Evolutionary conservation across 2,888 invertebrate species (phyloP), one percentile per base, ranked within the genome.

Genomic region (Eupithecia exiguata): DNA sequence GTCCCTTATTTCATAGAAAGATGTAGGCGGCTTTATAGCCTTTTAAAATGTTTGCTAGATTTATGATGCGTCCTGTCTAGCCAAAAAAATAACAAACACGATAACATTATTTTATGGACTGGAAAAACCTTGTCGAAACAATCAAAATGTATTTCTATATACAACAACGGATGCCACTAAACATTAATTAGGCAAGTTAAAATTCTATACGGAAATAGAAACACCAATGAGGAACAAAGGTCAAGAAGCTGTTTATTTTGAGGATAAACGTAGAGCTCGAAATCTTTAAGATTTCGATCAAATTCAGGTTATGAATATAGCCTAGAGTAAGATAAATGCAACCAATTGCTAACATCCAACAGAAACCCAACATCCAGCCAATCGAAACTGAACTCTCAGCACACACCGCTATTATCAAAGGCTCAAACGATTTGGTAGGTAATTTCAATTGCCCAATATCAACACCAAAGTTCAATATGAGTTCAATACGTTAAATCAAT

Each of bases 401-500:
- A 58, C 58, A 58, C 21, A 14, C 5, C 58, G 25, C 62, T 18
- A 9, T 62, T 62, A 62, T 25, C 25, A 62, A 62, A 62, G 35
- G 53, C 49, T 36, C 53, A 61, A 63, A 14, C 25, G 36, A 53
- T 65, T 36, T 38, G 63, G 36, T 36, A 65, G 35, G 40, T 67
- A 74, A 63, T 68, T 62, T 58, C 58, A 63, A 70, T 62, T 63
- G 35, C 46, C 66, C 58, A 70, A 70, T 62, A 70, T 67, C 70
- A 70, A 72, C 69, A 65, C 67, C 58, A 46, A 58, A 77, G 69
- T 77, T 21, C 58, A 58, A 58, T 58, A 58, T 58, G 58, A 58
- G 58, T 58, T 79, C 73, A 77, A 80, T 75, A 71, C 74, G 70
- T 73, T 63, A 71, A 79, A 71, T 78, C 82, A 84, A 85, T 84